phyloP scores from a whole-genome alignment of 2,113 vertebrate genomes.

The Poeciliopsis turrubarensis region DNA sequence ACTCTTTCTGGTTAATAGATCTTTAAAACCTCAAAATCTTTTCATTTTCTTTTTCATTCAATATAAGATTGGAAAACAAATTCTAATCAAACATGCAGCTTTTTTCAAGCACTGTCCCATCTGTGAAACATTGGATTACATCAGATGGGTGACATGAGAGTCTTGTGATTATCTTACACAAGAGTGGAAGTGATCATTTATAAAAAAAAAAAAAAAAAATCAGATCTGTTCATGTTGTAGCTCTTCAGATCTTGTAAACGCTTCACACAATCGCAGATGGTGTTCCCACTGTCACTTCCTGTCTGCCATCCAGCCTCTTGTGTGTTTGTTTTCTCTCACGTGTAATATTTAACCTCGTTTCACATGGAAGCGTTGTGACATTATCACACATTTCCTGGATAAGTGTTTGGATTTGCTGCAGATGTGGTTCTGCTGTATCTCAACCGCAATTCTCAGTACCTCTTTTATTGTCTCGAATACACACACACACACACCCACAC shows the following conservation, averaged over 20 bases:
- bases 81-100: not conserved
- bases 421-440: not conserved
- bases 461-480: not conserved
- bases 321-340: not conserved
- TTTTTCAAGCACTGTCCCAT: not conserved
- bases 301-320: not conserved
- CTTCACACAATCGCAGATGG: not conserved
- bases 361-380: not conserved
- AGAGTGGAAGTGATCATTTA: too few relatives aligned
- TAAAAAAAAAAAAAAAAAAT: not conserved
- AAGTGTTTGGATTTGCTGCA: not conserved
- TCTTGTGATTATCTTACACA: not conserved
- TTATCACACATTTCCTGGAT: not conserved
- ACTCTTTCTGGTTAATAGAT: not conserved
- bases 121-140: not conserved
- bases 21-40: not conserved
- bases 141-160: not conserved
- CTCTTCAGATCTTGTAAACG: not conserved
- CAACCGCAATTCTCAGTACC: not conserved
- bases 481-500: not conserved
- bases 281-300: not conserved
- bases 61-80: too few relatives aligned
- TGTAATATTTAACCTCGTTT: not conserved
- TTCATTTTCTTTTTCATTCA: too few relatives aligned
- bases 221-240: not conserved